Conservation (phyloP, 2,888 invertebrate species). For the Philereme vetulata region DNA sequence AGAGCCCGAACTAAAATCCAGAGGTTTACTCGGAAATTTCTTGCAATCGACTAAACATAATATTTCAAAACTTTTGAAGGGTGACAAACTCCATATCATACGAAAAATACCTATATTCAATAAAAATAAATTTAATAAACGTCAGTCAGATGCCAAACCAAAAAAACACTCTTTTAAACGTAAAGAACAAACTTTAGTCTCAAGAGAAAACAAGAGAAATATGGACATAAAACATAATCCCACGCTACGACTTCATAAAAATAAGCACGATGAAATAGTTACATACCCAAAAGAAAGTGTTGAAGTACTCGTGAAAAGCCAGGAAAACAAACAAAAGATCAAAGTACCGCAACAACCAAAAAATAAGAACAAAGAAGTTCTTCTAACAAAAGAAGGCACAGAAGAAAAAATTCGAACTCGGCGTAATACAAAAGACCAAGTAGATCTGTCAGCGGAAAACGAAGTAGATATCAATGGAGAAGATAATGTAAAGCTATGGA, state of each 20-base stretch:
- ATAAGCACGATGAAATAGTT: too few species aligned
- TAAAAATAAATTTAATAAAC: constrained; percentile 25
- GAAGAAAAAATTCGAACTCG: constrained; percentile 28
- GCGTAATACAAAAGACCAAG: constrained; percentile 36
- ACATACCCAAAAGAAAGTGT: neutral
- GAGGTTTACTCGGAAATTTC: constrained; percentile 44
- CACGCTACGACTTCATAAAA: too few species aligned
- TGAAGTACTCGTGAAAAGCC: neutral
- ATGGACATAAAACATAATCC: too few species aligned
- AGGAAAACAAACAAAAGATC: neutral
- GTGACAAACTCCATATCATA: constrained; percentile 27
- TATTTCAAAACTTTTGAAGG: constrained; percentile 33
- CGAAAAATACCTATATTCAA: constrained; percentile 31
- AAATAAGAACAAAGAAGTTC: constrained; percentile 29
- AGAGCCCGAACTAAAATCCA: constrained; percentile 43
- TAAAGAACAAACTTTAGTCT: constrained; percentile 5
- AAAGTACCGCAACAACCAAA: constrained; percentile 22
- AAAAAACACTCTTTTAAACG: constrained; percentile 11
- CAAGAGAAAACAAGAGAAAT: constrained; percentile 6
- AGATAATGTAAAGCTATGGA: constrained; percentile 52
- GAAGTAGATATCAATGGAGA: constrained; percentile 50
- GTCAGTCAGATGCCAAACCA: constrained; percentile 10
- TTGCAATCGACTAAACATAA: constrained; percentile 39
- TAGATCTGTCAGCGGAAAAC: constrained; percentile 51
- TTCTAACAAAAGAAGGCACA: constrained; percentile 18